Base-by-base conservation (phyloP, 2,888 invertebrate genomes). In the Drosophila incognita region DNA sequence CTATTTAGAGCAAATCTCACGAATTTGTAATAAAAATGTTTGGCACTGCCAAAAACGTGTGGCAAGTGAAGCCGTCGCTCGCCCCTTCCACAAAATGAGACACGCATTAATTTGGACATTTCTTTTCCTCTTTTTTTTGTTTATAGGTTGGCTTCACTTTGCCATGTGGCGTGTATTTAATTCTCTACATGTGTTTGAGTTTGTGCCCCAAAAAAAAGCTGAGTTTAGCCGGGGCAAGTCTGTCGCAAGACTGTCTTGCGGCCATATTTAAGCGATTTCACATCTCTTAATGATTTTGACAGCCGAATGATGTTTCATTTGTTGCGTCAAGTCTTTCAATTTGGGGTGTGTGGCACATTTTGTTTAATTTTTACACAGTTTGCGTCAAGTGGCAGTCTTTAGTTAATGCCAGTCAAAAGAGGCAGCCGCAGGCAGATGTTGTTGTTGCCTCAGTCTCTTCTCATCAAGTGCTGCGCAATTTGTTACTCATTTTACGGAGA, bases 221-320 rank as follows among this genome's bases (percentile, higher is more conserved):
- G 38, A 79, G 85, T 76, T 89, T 81, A 69, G 62, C 57, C 18
- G 46, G 31, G 62, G 35, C 33, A 18, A 35, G 36, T 48, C 46
- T 61, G 67, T 52, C 51, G 72, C 48, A 67, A 53, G 46, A 46
- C 21, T 10, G 51, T 42, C 62, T 74, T 64, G 73, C 69, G 53
- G 69, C 66, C 85, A 89, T 73, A 81, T 86, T 86, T 88, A 86
- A 86, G 79, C 88, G 90, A 90, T 91, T 91, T 86, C 83, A 91
- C 85, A 92, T 87, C 84, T 87, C 85, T 86, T 90, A 90, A 91
- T 91, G 89, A 90, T 80, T 91, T 88, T 91, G 91, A 91, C 91
- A 91, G 91, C 87, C 90, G 84, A 90, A 87, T 89, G 91, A 90
- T 90, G 87, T 85, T 88, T 85, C 86, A 87, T 76, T 87, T 69